These are phyloP conservation scores for Alviniconcha strummeri DNA, from an alignment of 2,888 invertebrate genomes.

Conservation along the genomic window DNA sequence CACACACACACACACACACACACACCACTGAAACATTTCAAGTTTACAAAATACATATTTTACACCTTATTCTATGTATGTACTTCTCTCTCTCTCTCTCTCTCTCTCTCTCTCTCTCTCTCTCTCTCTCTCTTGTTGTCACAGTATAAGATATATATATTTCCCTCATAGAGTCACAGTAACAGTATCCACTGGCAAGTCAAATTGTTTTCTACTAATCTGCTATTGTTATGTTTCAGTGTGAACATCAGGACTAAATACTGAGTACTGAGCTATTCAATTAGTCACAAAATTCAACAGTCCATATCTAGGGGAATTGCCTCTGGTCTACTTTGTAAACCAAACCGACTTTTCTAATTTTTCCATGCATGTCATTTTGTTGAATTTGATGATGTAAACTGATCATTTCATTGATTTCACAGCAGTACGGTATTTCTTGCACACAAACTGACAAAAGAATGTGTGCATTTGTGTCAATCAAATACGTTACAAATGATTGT, in stretches of 20 bases:
- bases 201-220: not conserved
- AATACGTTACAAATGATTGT: too few relatives aligned
- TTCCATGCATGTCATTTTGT: too few relatives aligned
- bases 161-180: not conserved
- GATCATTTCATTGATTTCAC: too few relatives aligned
- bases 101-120: not conserved
- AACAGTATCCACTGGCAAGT: not conserved
- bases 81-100: not conserved
- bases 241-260: slow-evolving; percentile 18
- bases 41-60: not conserved
- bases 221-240: slow-evolving; percentile 20
- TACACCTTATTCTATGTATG: not conserved
- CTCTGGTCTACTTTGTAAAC: too few relatives aligned
- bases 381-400: too few relatives aligned
- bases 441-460: too few relatives aligned
- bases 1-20: not conserved
- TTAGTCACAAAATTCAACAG: not conserved
- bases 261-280: not conserved
- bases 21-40: not conserved
- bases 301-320: too few relatives aligned
- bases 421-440: too few relatives aligned
- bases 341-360: too few relatives aligned
- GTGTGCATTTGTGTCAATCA: too few relatives aligned
- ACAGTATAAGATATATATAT: not conserved
- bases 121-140: not conserved